Base-by-base conservation (phyloP, 2,888 invertebrate genomes). In the Ferdinandea cuprea region DNA sequence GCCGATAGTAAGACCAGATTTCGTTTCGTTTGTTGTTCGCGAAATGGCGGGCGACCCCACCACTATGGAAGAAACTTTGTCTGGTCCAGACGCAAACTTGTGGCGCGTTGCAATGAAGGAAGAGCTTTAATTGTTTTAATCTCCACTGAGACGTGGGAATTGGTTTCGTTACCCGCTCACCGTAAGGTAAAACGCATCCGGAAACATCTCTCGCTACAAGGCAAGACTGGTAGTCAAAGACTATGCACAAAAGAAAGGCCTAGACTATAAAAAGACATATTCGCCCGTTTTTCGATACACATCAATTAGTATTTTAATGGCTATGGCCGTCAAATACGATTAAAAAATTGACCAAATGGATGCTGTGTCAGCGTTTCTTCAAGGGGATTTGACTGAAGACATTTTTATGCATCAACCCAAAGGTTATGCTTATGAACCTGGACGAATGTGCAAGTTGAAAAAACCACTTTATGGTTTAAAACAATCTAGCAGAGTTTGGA, bases 381-480 rank as follows among this genome's bases (percentile, higher is more conserved):
- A 79, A 21, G 61, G 56, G 0, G 50, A 56, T 21, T 17, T 71
- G 4, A 17, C n/a, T 6, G 44, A 58, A 3, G 54, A 63, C 6
- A 69, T 63, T 3, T 69, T 42, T 17, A 69, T 63, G 63, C 7
- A 9, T 9, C 30, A 52, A 15, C 52, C 52, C 3, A 40, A 4
- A 40, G 50, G 32, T 42, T 37, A 11, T 17, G 8, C 13, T 6
- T 0, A 50, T n/a, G n/a, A 48, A 21, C 19, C 71, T n/a, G 6
- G n/a, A 13, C 8, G 9, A 11, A 19, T 59, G 9, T 50, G 40
- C 5, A 50, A 9, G 8, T 17, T 52, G 0, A 50, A 32, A 19
- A 85, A 77, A 13, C 19, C 72, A 2, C 40, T 83, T 2, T 79
- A 85, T 58, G 71, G 84, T 0, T 19, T 85, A 3, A 84, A 85